Base-by-base conservation (phyloP, 2,888 invertebrate species). In the Aplocera efformata region DNA sequence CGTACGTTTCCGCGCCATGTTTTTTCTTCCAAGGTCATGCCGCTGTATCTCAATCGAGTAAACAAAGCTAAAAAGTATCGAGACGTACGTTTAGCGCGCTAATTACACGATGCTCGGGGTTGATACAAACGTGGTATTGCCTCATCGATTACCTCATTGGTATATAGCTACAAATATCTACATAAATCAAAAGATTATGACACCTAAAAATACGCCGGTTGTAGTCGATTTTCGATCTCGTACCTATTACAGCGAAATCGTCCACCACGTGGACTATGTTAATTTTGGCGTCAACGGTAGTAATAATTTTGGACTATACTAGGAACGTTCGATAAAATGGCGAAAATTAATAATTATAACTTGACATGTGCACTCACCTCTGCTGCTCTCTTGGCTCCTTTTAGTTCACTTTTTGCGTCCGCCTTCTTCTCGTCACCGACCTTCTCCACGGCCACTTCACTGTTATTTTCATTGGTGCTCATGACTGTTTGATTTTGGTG, bases 311-410 rank as follows among this genome's bases (percentile, higher is more conserved):
- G 40, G 58, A 68, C 48, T 65, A 67, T 58, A 75, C 5, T 17
- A 17, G 2, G 13, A 5, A 66, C 70, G 76, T 79, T 79, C 75
- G 72, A 80, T 84, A 88, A 88, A 88, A 89, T 89, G 88, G 88
- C 89, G 88, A 85, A 82, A 69, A 78, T 67, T 74, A 82, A 82
- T 81, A 79, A 67, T 79, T 80, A 77, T 74, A 69, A 47, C 68
- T 66, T 74, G 74, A 85, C 83, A 85, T 86, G 88, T 86, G 79
- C 72, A 91, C 94, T 93, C 88, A 95, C 95, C 92, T 95, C 95
- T 72, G 94, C 94, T 89, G 94, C 92, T 90, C 95, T 92, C 90
- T 95, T 95, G 78, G 94, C 93, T 88, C 94, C 95, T 90, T 95
- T 95, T 76, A 94, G 90, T 78, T 94, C 94, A 88, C 93, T 93